phyloP scores from a whole-genome alignment of 2,888 invertebrate species.

The Tinea trinotella region DNA sequence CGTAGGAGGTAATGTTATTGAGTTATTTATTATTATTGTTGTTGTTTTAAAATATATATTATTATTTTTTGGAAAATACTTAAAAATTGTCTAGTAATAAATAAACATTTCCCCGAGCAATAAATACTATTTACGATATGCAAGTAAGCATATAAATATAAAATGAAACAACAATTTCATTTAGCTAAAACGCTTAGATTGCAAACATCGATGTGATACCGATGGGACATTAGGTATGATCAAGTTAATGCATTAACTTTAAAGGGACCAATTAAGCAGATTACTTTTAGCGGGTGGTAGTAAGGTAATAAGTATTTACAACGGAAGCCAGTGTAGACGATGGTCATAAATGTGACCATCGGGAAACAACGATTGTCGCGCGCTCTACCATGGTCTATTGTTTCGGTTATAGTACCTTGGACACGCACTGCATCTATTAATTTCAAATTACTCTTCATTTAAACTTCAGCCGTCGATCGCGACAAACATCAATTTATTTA shows the following conservation, averaged over 20 bases:
- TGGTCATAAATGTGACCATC: conserved; percentile 48
- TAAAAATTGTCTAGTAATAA: too few relatives aligned
- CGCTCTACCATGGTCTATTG: conserved; percentile 60
- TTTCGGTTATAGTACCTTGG: conserved; percentile 51
- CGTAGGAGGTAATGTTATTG: too few relatives aligned
- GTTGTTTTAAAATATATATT: too few relatives aligned
- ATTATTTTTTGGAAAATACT: too few relatives aligned
- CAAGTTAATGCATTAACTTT: conserved; percentile 61
- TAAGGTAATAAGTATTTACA: conserved; percentile 60
- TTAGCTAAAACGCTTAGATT: conserved; percentile 27
- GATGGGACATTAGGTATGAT: conserved; percentile 47
- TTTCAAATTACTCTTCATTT: conserved; percentile 49
- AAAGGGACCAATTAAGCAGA: conserved; percentile 62
- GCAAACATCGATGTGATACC: conserved; percentile 37
- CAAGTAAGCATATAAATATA: background rate
- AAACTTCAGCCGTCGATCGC: conserved; percentile 34
- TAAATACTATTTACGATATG: background rate
- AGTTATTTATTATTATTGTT: too few relatives aligned
- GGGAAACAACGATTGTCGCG: conserved; percentile 43
- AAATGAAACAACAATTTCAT: conserved; percentile 17
- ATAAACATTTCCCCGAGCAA: too few relatives aligned
- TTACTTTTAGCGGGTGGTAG: conserved; percentile 45
- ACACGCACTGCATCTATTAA: conserved; percentile 53
- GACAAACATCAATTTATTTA: conserved; percentile 5
- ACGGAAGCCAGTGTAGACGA: conserved; percentile 43